Evolutionary conservation across 2,888 invertebrate species (phyloP).

Genomic region (Pollenia angustigena): DNA sequence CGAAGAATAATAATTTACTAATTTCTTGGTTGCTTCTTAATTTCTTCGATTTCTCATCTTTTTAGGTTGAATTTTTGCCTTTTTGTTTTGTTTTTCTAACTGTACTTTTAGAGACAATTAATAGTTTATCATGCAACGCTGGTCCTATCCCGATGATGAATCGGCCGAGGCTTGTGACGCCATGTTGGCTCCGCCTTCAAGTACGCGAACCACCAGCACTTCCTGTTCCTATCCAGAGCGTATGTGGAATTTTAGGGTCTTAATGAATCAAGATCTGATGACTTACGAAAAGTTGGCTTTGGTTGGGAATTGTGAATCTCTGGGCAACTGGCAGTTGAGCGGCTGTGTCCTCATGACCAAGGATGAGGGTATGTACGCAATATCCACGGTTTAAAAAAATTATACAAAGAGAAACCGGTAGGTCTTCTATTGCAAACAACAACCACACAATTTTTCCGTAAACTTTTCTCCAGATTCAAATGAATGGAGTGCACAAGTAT

Average conservation of each 20-base stretch:
- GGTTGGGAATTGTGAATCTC: conserved; percentile 87
- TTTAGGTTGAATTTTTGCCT: conserved; percentile 59
- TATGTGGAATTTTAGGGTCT: conserved; percentile 86
- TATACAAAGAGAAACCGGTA: conserved; percentile 49
- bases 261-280: conserved; percentile 85
- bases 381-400: conserved; percentile 62
- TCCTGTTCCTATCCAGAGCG: conserved; percentile 70
- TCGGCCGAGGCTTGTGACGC: conserved; percentile 79
- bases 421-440: conserved; percentile 64
- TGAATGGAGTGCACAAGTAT: conserved; percentile 87
- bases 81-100: conserved; percentile 63
- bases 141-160: conserved; percentile 87
- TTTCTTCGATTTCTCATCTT: conserved; percentile 37
- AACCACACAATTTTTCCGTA: conserved; percentile 69
- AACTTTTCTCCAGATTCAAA: conserved; percentile 79
- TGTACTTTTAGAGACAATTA: conserved; percentile 62
- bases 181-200: conserved; percentile 75
- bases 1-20: conserved; percentile 12
- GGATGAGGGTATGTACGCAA: conserved; percentile 82
- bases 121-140: conserved; percentile 86
- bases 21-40: conserved; percentile 26
- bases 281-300: conserved; percentile 89
- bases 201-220: conserved; percentile 7
- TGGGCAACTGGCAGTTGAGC: conserved; percentile 90
- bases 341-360: conserved; percentile 86